Conservation (phyloP, 2,888 invertebrate genomes). For the Crossocerus cetratus region DNA sequence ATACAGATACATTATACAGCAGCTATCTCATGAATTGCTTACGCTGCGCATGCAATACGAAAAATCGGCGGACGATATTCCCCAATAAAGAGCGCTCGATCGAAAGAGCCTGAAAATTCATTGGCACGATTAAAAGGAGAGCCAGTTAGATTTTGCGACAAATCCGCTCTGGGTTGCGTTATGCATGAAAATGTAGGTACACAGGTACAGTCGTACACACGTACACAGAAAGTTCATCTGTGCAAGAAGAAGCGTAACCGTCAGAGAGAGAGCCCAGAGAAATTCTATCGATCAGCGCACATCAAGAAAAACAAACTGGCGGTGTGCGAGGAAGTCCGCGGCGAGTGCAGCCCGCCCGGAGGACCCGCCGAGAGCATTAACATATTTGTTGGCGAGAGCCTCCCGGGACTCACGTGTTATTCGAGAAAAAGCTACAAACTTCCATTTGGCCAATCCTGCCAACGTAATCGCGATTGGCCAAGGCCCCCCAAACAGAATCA, state of each 20-base stretch:
- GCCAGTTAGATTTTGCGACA: conserved; percentile 22
- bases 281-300: conserved; percentile 38
- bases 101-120: conserved; percentile 25
- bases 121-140: conserved; percentile 13
- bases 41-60: too few relatives aligned
- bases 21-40: too few relatives aligned
- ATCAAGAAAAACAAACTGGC: conserved; percentile 35
- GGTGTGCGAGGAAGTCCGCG: conserved; percentile 21
- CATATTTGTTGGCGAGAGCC: conserved; percentile 46
- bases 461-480: neutral
- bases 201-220: conserved; percentile 17
- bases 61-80: too few relatives aligned
- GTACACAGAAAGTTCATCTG: neutral
- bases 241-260: neutral
- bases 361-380: conserved; percentile 26
- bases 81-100: neutral
- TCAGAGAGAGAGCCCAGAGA: conserved; percentile 21
- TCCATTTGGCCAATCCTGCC: conserved; percentile 14
- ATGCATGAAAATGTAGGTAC: conserved; percentile 4
- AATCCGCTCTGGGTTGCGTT: neutral
- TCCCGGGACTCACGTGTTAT: conserved; percentile 49
- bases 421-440: conserved; percentile 39
- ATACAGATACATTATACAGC: too few relatives aligned
- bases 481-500: too few relatives aligned
- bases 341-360: conserved; percentile 26